A percentile compares a stretch with the other conserved stretches of the same genome.
Conservation (phyloP, 1,140 invertebrate genomes). For the Aphidius ervi region DNA sequence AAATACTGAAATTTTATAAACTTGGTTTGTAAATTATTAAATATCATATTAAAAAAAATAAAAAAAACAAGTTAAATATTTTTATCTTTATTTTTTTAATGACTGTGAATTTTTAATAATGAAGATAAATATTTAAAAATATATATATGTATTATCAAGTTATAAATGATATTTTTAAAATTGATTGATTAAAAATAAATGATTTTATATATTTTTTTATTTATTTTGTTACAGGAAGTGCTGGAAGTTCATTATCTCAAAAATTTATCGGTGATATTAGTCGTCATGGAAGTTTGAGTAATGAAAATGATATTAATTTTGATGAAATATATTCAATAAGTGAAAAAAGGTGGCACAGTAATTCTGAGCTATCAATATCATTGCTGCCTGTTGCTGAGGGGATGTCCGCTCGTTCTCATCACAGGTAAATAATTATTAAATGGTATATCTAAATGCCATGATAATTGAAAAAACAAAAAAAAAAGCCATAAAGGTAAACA, state of each 20-base stretch:
- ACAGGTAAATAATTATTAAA: slow-evolving; percentile 41
- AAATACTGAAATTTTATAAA: too few relatives aligned
- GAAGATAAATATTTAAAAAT: neutral
- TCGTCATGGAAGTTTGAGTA: slow-evolving; percentile 30
- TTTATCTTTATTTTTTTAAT: neutral
- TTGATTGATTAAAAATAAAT: too few relatives aligned
- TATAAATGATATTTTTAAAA: too few relatives aligned
- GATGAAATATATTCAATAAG: slow-evolving; percentile 40
- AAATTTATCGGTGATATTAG: slow-evolving; percentile 33
- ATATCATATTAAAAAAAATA: too few relatives aligned
- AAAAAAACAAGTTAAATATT: too few relatives aligned
- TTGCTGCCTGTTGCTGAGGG: slow-evolving; percentile 43
- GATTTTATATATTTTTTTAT: too few relatives aligned
- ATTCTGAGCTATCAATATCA: slow-evolving; percentile 39
- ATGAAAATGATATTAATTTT: slow-evolving; percentile 33
- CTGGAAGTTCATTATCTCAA: slow-evolving; percentile 31
- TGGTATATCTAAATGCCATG: too few relatives aligned
- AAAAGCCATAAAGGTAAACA: neutral
- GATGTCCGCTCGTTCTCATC: slow-evolving; percentile 49
- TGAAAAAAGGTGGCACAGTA: slow-evolving; percentile 40
- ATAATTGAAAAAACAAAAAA: too few relatives aligned
- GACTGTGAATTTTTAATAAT: neutral
- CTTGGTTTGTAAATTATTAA: too few relatives aligned
- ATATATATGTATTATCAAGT: too few relatives aligned
- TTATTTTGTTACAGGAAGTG: slow-evolving; percentile 35